These are phyloP conservation scores for Sphenodon punctatus DNA, from an alignment of 2,797 vertebrate species.

Conservation along the genomic window DNA sequence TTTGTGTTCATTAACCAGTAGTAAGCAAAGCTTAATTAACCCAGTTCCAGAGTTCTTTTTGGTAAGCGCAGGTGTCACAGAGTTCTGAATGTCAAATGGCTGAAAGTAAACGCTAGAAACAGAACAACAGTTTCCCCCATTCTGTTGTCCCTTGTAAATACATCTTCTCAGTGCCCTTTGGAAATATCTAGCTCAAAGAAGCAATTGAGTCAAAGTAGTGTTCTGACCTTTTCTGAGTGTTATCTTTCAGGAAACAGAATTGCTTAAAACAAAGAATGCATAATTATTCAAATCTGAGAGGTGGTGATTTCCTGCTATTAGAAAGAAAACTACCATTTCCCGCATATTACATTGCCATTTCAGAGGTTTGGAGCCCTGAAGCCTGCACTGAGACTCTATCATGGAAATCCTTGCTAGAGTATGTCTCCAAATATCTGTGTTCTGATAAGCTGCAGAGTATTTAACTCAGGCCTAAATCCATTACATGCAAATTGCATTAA, in stretches of 20 bases:
- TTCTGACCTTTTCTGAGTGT: slow-evolving; percentile 40
- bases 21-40: background rate
- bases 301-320: slow-evolving; percentile 10
- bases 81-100: background rate
- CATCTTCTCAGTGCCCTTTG: background rate
- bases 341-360: background rate
- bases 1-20: background rate
- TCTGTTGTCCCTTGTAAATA: background rate
- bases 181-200: slow-evolving; percentile 25
- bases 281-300: slow-evolving; percentile 19
- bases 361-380: slow-evolving; percentile 22
- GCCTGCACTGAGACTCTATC: slow-evolving; percentile 7
- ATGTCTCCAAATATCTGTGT: slow-evolving; percentile 17
- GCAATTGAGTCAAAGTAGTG: slow-evolving; percentile 9
- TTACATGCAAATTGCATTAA: slow-evolving; percentile 36
- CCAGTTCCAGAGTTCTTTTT: too few species aligned
- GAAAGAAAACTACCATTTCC: slow-evolving; percentile 34
- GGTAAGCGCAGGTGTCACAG: background rate
- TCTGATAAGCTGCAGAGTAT: slow-evolving; percentile 25
- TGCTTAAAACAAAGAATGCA: slow-evolving; percentile 9
- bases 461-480: slow-evolving; percentile 29
- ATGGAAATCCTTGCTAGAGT: background rate
- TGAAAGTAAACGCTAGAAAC: background rate
- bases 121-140: background rate
- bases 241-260: slow-evolving; percentile 41